Percentiles rank a stretch among this genome's conserved stretches.
Conservation (phyloP, 64 coral and sea anemone species). For the Dendronephthya gigantea region DNA sequence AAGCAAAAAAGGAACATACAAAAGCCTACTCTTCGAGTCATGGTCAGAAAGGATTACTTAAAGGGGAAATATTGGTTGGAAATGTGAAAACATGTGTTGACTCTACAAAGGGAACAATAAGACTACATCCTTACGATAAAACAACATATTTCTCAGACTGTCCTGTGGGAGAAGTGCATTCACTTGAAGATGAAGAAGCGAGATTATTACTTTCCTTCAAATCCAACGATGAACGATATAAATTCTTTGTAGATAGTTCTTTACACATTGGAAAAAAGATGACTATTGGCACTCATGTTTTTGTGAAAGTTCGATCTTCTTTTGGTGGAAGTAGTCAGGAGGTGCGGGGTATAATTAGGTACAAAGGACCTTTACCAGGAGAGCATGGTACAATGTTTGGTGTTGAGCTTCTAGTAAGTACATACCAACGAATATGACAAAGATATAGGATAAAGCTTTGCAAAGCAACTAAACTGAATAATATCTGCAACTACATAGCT, state of each 20-base stretch:
- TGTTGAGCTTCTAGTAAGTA: slow-evolving; percentile 42
- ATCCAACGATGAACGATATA: slow-evolving; percentile 27
- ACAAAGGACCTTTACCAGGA: slow-evolving; percentile 45
- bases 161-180: slow-evolving; percentile 5
- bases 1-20: not conserved
- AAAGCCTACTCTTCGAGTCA: not conserved
- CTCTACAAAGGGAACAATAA: not conserved
- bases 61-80: not conserved
- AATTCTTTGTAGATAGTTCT: slow-evolving; percentile 37
- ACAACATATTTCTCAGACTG: slow-evolving; percentile 24
- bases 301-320: slow-evolving; percentile 36
- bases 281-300: slow-evolving; percentile 19
- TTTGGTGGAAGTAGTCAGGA: not conserved
- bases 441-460: no score
- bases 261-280: slow-evolving; percentile 37
- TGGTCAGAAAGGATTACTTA: not conserved
- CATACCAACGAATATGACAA: no score
- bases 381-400: slow-evolving; percentile 63
- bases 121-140: not conserved
- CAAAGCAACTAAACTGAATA: no score
- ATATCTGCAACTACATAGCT: no score
- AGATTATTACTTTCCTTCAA: slow-evolving; percentile 52
- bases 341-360: slow-evolving; percentile 52
- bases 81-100: not conserved
- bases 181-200: slow-evolving; percentile 48